phyloP scores from a whole-genome alignment of 1,140 invertebrate species.

The Diorhabda elongata region DNA sequence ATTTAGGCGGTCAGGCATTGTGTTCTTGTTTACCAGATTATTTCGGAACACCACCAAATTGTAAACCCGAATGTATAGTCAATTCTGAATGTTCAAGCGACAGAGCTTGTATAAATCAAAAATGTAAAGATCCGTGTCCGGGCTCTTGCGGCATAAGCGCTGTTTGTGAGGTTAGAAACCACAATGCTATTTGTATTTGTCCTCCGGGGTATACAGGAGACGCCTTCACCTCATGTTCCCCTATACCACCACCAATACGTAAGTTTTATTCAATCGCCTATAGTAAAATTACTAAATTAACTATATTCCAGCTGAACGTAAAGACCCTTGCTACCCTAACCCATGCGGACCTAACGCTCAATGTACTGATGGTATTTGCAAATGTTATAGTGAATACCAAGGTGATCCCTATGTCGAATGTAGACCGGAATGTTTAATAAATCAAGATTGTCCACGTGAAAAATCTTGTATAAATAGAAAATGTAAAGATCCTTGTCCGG shows the following conservation, averaged over 20 bases:
- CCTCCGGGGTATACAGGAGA: conserved; percentile 57
- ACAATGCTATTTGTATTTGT: conserved; percentile 61
- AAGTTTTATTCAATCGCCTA: conserved; percentile 28
- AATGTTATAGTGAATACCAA: conserved; percentile 65
- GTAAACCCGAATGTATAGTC: conserved; percentile 60
- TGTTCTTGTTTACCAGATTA: conserved; percentile 60
- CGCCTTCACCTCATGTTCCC: conserved; percentile 57
- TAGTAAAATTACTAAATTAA: background rate
- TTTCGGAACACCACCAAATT: conserved; percentile 60
- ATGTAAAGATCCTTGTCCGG: conserved; percentile 70
- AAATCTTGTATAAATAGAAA: conserved; percentile 65
- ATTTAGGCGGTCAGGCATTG: conserved; percentile 53
- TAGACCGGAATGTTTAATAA: conserved; percentile 64
- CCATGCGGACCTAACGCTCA: conserved; percentile 56
- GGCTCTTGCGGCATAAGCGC: conserved; percentile 61
- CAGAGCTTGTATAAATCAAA: conserved; percentile 59
- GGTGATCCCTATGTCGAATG: conserved; percentile 65
- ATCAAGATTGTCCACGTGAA: conserved; percentile 63
- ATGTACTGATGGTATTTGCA: conserved; percentile 58
- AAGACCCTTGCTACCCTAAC: conserved; percentile 58
- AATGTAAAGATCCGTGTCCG: conserved; percentile 62
- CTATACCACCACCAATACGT: conserved; percentile 38
- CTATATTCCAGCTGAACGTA: conserved; percentile 21
- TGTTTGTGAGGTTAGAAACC: conserved; percentile 58
- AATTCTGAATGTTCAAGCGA: conserved; percentile 61